Evolutionary conservation across 1,140 invertebrate species (phyloP).

Genomic region (Gerris buenoi): DNA sequence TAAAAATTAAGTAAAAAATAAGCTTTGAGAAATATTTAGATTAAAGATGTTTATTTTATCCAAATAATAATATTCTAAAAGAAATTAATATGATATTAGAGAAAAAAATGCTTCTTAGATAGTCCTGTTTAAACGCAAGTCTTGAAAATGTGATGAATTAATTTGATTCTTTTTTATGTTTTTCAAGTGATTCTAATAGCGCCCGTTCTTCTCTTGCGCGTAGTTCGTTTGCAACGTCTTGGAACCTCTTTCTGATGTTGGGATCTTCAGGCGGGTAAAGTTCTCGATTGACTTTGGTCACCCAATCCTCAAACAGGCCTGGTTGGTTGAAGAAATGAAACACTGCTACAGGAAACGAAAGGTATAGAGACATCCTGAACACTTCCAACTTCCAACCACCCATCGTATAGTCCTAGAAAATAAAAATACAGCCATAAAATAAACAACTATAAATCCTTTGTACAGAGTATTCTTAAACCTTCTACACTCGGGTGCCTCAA

Average conservation of each 20-base stretch:
- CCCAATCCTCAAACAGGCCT: conserved; percentile 61
- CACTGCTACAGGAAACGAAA: conserved; percentile 63
- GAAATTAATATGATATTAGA: too few relatives aligned
- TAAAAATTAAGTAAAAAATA: too few relatives aligned
- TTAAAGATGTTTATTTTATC: too few relatives aligned
- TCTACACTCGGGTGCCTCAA: too few relatives aligned
- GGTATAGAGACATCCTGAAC: conserved; percentile 64
- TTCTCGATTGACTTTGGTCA: conserved; percentile 50
- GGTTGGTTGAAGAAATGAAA: conserved; percentile 80
- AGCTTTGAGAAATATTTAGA: too few relatives aligned
- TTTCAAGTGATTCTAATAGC: conserved; percentile 30
- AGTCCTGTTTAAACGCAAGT: too few relatives aligned
- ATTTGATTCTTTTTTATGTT: conserved; percentile 22
- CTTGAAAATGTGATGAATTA: too few relatives aligned
- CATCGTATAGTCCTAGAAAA: conserved; percentile 34
- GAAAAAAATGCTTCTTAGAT: too few relatives aligned
- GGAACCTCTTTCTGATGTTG: conserved; percentile 37
- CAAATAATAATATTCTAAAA: too few relatives aligned
- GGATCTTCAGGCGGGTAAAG: conserved; percentile 50
- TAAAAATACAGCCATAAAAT: background rate
- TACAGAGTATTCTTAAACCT: too few relatives aligned
- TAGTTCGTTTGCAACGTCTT: conserved; percentile 39
- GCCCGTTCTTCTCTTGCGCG: conserved; percentile 35
- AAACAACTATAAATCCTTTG: too few relatives aligned
- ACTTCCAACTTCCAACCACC: conserved; percentile 67